Evolutionary conservation across 2,113 vertebrate genomes (phyloP).

Genomic region (Amblyopsis rosae): DNA sequence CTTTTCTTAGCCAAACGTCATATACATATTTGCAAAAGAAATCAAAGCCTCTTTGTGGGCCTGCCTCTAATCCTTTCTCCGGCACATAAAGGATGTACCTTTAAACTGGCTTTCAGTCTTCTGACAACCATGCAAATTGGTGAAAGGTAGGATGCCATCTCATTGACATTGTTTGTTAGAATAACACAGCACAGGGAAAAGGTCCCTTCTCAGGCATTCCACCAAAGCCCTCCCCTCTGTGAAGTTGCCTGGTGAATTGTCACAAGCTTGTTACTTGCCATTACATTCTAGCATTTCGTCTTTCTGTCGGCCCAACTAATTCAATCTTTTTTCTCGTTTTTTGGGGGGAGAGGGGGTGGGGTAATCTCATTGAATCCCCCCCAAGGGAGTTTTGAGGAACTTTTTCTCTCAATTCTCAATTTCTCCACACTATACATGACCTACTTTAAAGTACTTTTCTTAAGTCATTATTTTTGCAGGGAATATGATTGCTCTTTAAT

Average conservation of each 20-base stretch:
- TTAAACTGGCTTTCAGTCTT: conserved; percentile 81
- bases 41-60: conserved; percentile 82
- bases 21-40: conserved; percentile 77
- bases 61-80: conserved; percentile 79
- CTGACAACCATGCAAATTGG: conserved; percentile 83
- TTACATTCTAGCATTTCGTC: conserved; percentile 74
- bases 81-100: conserved; percentile 83
- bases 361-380: conserved; percentile 65
- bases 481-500: background rate
- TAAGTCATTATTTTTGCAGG: conserved; percentile 15
- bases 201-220: conserved; percentile 75
- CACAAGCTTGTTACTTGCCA: conserved; percentile 81
- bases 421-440: conserved; percentile 47
- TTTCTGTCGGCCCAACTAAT: conserved; percentile 74
- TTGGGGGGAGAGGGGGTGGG: conserved; percentile 28
- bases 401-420: conserved; percentile 14
- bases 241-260: conserved; percentile 76
- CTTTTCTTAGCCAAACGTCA: conserved; percentile 69
- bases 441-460: conserved; percentile 54
- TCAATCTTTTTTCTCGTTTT: conserved; percentile 62
- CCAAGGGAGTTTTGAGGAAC: conserved; percentile 46
- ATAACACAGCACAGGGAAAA: conserved; percentile 76
- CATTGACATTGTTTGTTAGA: conserved; percentile 81
- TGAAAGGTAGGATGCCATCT: conserved; percentile 82
- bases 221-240: conserved; percentile 67